Base-by-base conservation (phyloP, 2,113 vertebrate genomes). In the Australoheros scitulus region DNA sequence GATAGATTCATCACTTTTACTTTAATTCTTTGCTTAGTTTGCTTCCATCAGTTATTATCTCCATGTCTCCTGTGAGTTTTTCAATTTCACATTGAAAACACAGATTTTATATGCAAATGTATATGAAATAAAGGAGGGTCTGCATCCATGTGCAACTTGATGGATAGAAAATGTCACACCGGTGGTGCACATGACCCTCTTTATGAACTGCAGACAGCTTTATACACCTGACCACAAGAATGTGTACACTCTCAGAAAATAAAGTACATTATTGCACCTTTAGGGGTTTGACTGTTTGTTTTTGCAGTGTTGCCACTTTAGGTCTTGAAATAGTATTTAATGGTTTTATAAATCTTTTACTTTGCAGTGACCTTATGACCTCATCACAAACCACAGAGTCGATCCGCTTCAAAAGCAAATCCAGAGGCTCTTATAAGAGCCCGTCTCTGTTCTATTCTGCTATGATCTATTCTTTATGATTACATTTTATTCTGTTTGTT, bases 171-270 rank as follows among this genome's bases (percentile, higher is more conserved):
- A 4, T 26, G 24, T 68, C 14, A 47, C 63, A 0, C 38, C 6
- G 38, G 1, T 6, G 2, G 38, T 68, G 6, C 0, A 65, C 4
- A 3, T 0, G 2, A 47, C 24, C 17, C 2, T 47, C 22, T 68
- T 5, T 15, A 15, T 17, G 14, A 50, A 50, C 14, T 50, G 14
- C 47, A 47, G 43, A 47, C 13, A 47, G 13, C 43, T 47, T 47
- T 17, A 17, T 65, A 22, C 24, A 24, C 1, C 38, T 24, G 38
- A 65, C 36, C 63, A 43, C 1, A 8, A 65, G 38, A 3, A 65
- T 1, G 38, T 43, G 38, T 3, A 7, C 18, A 17, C 63, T 43
- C 61, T 3, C 0, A 24, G 36, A n/a, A 24, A 65, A 64, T n/a
- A 41, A 24, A 65, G 61, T 64, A 24, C 14, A n/a, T 24, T 24